Evolutionary conservation across 2,888 invertebrate genomes (phyloP), one percentile per base, ranked within the genome.

Genomic region (Hofmannophila pseudospretella): DNA sequence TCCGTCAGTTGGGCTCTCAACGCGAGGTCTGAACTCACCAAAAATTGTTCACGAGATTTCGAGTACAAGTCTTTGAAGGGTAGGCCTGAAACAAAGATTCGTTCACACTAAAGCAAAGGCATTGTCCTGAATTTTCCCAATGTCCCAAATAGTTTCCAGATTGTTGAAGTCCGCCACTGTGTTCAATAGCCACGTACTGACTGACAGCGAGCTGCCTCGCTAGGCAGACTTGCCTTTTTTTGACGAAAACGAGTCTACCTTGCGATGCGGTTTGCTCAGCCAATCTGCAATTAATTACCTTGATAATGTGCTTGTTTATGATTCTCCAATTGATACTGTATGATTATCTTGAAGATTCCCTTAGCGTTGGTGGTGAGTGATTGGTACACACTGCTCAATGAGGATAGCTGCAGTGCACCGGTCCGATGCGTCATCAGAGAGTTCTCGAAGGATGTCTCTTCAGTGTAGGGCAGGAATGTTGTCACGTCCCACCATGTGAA

Each of bases 401-500:
- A 96, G 1, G 96, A 93, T 19, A 98, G 81, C 4, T 95, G 94
- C 32, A 96, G 71, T 1, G 90, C 90, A 12, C 93, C 93, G 13
- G 93, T 92, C 46, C 93, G 91, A 54, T 95, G 93, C 0, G 95
- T 91, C 79, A 96, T 86, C 45, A 96, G 77, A 0, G 95, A 96
- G 65, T 93, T 94, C 72, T 97, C 95, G 55, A 91, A 95, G 0
- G 93, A 92, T 0, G 94, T 95, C 77, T 98, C 98, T 50, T 94
- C 92, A 0, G 84, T 80, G 65, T 98, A 98, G 0, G 95, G 92
- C 42, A 91, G 67, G 73, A 94, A 94, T 0, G 96, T 95, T 0
- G 97, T 96, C 2, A 92, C 92, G 66, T 98, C 96, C 90, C 94
- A 94, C 96, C 96, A 97, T 2, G 94, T 90, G 78, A 96, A 98